phyloP scores from a whole-genome alignment of 2,113 vertebrate species.

The Elephantulus edwardii region DNA sequence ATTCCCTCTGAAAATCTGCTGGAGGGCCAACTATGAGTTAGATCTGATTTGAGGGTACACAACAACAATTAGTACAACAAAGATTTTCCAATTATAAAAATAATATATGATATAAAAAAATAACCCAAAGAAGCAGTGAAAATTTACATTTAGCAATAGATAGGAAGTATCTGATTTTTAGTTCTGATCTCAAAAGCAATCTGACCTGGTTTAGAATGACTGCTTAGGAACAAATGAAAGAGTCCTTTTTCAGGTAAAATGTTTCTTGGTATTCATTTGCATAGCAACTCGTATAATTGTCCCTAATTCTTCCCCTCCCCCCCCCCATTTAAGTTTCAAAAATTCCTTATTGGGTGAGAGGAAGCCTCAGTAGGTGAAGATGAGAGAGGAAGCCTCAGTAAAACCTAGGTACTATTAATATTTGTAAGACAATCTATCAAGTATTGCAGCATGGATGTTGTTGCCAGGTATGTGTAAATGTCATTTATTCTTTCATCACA shows the following conservation, averaged over 20 bases:
- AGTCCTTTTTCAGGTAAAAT: slow-evolving; percentile 38
- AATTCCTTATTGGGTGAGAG: neutral
- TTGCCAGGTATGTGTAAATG: neutral
- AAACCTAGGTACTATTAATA: neutral
- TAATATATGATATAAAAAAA: neutral
- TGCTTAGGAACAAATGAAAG: slow-evolving; percentile 45
- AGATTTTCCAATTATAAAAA: slow-evolving; percentile 7
- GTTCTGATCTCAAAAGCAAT: slow-evolving; percentile 42
- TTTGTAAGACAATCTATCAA: neutral
- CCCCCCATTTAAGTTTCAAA: neutral
- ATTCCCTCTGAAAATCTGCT: no score
- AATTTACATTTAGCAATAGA: slow-evolving; percentile 19
- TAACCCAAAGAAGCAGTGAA: neutral
- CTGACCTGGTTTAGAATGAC: slow-evolving; percentile 51
- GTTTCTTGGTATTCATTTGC: slow-evolving; percentile 39
- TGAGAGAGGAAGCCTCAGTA: neutral
- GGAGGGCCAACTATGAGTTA: no score
- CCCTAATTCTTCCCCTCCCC: neutral
- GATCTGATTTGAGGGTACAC: no score
- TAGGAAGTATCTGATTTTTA: slow-evolving; percentile 19
- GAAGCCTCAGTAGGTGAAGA: neutral
- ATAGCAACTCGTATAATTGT: slow-evolving; percentile 39
- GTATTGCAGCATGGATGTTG: neutral
- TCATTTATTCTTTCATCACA: neutral
- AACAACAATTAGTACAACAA: no score